These are phyloP conservation scores for Drosophila sechellia DNA, from an alignment of 1,140 invertebrate species.

Conservation along the genomic window DNA sequence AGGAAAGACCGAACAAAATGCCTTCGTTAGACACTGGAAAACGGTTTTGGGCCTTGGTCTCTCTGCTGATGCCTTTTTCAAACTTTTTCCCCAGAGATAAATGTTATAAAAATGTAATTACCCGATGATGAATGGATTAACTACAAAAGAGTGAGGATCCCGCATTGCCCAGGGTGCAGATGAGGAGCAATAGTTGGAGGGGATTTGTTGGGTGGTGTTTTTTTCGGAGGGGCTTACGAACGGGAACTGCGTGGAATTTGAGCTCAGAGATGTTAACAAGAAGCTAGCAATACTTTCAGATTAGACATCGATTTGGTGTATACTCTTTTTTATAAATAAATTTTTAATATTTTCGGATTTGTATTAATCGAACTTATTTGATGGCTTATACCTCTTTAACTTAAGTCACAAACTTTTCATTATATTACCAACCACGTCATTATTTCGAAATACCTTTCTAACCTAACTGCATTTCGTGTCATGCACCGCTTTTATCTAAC, in stretches of 20 bases:
- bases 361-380: background rate
- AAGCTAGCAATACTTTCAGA: background rate
- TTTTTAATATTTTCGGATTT: background rate
- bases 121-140: constrained; percentile 83
- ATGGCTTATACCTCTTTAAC: too few species aligned
- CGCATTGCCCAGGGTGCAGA: constrained; percentile 68
- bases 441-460: constrained; percentile 13
- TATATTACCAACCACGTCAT: background rate
- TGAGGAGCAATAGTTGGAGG: constrained; percentile 19
- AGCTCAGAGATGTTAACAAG: constrained; percentile 57
- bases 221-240: constrained; percentile 1
- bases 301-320: background rate
- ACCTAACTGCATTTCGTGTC: constrained; percentile 23
- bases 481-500: constrained; percentile 17
- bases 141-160: constrained; percentile 77
- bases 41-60: constrained; percentile 67
- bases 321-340: constrained; percentile 6
- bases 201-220: background rate
- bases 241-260: constrained; percentile 57
- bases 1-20: constrained; percentile 71
- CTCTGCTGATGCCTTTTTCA: constrained; percentile 27
- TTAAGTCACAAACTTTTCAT: too few species aligned
- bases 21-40: constrained; percentile 76
- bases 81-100: constrained; percentile 60
- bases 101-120: constrained; percentile 84